These are phyloP conservation scores for Saturnia pavonia DNA, from an alignment of 2,888 invertebrate genomes.

Conservation along the genomic window DNA sequence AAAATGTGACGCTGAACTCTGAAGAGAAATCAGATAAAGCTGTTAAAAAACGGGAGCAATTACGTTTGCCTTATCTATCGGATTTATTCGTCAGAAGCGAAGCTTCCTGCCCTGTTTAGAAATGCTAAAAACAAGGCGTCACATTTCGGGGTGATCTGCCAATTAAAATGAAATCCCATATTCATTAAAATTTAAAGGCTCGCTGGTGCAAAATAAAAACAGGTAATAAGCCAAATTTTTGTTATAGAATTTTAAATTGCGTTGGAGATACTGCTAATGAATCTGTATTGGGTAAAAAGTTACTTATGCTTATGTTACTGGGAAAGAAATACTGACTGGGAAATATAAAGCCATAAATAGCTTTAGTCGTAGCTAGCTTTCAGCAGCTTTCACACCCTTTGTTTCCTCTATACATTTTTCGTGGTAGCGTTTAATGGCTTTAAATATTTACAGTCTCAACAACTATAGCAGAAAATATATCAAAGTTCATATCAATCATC, in stretches of 20 bases:
- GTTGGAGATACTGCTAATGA: not conserved
- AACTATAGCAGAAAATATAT: not conserved
- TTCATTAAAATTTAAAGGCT: slow-evolving; percentile 29
- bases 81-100: slow-evolving; percentile 52
- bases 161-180: slow-evolving; percentile 67
- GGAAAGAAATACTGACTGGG: not conserved
- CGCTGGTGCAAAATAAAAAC: slow-evolving; percentile 21
- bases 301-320: not conserved
- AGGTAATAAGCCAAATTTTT: slow-evolving; percentile 17
- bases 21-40: slow-evolving; percentile 71
- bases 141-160: slow-evolving; percentile 64
- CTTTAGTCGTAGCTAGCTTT: too few species aligned
- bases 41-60: slow-evolving; percentile 78
- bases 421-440: not conserved
- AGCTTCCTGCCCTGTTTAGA: slow-evolving; percentile 51
- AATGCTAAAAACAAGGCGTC: slow-evolving; percentile 61
- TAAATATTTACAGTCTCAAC: not conserved
- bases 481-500: too few species aligned
- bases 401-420: not conserved
- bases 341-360: too few species aligned
- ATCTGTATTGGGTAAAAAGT: not conserved
- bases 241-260: slow-evolving; percentile 3
- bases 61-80: slow-evolving; percentile 68
- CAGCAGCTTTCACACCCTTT: not conserved
- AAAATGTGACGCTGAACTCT: slow-evolving; percentile 46